These are phyloP conservation scores for Akabosia matsudoensis DNA, from an alignment of 1,140 invertebrate species.

Conservation along the genomic window DNA sequence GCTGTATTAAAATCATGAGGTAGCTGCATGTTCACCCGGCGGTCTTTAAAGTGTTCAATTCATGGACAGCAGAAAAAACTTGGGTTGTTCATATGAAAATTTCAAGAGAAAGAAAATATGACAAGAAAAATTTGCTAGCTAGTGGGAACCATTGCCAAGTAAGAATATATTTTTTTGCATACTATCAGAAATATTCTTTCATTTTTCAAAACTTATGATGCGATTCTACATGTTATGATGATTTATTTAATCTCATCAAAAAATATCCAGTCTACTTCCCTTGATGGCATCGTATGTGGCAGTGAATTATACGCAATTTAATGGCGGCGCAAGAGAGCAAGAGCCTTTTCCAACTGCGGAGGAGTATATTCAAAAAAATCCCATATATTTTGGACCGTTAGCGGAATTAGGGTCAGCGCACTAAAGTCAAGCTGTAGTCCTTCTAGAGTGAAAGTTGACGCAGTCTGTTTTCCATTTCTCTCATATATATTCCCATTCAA, in stretches of 20 bases:
- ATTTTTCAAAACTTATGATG: not conserved
- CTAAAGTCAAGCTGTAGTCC: no score
- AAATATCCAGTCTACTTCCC: not conserved
- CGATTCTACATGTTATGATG: not conserved
- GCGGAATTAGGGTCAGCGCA: no score
- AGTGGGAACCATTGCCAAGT: not conserved
- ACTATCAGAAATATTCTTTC: not conserved
- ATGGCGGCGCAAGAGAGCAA: no score
- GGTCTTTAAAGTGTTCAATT: no score
- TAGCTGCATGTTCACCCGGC: not conserved
- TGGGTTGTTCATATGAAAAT: not conserved
- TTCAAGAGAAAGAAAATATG: not conserved
- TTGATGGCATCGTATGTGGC: not conserved
- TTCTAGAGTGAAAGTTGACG: no score
- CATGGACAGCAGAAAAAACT: not conserved
- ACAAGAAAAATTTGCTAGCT: conserved; percentile 6
- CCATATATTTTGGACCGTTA: no score
- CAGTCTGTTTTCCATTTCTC: no score
- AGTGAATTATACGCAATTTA: no score
- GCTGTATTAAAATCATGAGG: no score
- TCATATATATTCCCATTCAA: no score
- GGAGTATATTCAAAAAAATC: no score
- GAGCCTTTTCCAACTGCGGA: no score
- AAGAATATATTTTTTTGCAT: not conserved
- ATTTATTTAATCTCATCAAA: not conserved